Conservation (phyloP, 2,888 invertebrate genomes). For the Sesamia inferens region DNA sequence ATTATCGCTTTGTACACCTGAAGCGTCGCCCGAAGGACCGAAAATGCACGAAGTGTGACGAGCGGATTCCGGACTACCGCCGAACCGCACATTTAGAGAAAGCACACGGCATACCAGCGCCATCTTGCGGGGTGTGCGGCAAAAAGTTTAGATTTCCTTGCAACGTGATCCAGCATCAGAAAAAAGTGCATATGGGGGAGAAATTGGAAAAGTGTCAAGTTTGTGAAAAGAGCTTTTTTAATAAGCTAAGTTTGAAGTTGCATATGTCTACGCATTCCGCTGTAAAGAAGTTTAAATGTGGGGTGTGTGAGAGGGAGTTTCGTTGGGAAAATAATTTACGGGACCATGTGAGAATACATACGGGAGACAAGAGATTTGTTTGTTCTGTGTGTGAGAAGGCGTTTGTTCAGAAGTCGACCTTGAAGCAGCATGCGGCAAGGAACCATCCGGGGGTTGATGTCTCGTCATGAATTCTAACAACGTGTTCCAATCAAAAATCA, state of each 20-base stretch:
- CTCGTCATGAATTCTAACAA: neutral
- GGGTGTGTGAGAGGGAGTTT: conserved; percentile 62
- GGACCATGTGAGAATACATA: conserved; percentile 69
- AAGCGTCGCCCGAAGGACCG: conserved; percentile 71
- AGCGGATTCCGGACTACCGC: conserved; percentile 68
- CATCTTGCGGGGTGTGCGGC: conserved; percentile 75
- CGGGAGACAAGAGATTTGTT: conserved; percentile 79
- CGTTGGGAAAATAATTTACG: conserved; percentile 70
- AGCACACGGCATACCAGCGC: conserved; percentile 75
- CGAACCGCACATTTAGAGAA: conserved; percentile 76
- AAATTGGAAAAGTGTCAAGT: conserved; percentile 81
- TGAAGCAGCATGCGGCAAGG: conserved; percentile 78
- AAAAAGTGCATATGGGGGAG: conserved; percentile 77
- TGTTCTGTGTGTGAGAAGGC: conserved; percentile 80
- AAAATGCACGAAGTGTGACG: conserved; percentile 75
- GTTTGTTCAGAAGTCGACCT: conserved; percentile 81
- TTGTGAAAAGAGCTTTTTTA: conserved; percentile 86
- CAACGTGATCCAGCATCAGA: conserved; percentile 74
- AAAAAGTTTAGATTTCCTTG: conserved; percentile 76
- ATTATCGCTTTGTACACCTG: conserved; percentile 77
- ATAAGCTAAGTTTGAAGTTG: conserved; percentile 65
- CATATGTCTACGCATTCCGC: conserved; percentile 68
- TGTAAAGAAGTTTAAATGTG: conserved; percentile 65
- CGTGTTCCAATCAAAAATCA: too few species aligned
- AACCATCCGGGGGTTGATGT: conserved; percentile 70